A percentile compares a stretch with the other conserved stretches of the same genome.
Evolutionary conservation across 1,140 invertebrate genomes (phyloP).

Genomic region (Archegozetes longisetosus): DNA sequence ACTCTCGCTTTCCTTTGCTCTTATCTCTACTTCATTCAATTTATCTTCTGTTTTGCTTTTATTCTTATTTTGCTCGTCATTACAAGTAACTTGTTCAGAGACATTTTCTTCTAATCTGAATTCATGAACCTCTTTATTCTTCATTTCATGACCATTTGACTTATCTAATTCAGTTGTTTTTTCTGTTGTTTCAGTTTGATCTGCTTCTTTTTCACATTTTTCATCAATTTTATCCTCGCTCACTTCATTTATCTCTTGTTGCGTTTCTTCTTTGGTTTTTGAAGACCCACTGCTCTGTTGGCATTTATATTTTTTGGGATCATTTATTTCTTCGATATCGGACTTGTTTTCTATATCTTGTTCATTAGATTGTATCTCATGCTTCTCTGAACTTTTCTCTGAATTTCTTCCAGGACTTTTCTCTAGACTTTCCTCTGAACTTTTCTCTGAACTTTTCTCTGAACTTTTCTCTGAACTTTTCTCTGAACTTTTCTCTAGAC

Average conservation of each 20-base stretch:
- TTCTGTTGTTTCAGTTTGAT: slow-evolving; percentile 8
- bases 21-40: neutral
- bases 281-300: no score
- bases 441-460: no score
- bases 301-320: no score
- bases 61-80: neutral
- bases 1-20: neutral
- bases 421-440: neutral
- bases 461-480: neutral
- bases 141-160: slow-evolving; percentile 33
- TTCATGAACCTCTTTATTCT: slow-evolving; percentile 22
- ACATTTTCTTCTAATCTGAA: slow-evolving; percentile 3
- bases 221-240: neutral
- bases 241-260: no score
- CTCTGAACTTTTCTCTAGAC: neutral
- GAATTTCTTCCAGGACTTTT: neutral
- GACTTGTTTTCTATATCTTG: no score
- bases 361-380: no score
- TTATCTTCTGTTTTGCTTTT: neutral
- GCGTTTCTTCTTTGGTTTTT: no score
- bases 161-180: slow-evolving; percentile 16
- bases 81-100: neutral
- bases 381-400: no score
- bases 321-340: no score
- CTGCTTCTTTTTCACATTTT: neutral